Evolutionary conservation across 2,888 invertebrate genomes (phyloP).

Genomic region (Norana najaformis): DNA sequence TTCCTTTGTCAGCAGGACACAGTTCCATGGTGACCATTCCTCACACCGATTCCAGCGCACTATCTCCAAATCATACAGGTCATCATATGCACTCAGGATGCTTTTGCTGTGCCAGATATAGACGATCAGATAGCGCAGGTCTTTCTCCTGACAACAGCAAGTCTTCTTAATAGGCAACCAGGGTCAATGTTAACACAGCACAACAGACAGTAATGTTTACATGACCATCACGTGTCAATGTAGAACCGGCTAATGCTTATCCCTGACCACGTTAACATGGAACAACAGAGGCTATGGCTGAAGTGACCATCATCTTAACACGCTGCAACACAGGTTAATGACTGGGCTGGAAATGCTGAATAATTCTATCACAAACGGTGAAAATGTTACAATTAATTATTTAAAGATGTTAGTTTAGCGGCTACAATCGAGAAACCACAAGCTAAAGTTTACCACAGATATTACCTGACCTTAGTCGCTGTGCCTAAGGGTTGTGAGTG

Average conservation of each 20-base stretch:
- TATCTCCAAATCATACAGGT: conserved; percentile 75
- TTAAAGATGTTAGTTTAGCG: too few relatives aligned
- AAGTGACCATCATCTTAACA: too few relatives aligned
- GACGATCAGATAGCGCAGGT: conserved; percentile 80
- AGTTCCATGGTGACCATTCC: conserved; percentile 94
- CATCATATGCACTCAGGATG: conserved; percentile 76
- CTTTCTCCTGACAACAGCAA: conserved; percentile 68
- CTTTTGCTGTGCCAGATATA: conserved; percentile 88
- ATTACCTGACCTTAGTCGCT: too few relatives aligned
- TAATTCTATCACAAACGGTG: too few relatives aligned
- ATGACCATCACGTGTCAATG: too few relatives aligned
- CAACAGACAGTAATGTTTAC: not conserved
- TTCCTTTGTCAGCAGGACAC: conserved; percentile 79
- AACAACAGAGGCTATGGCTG: not conserved
- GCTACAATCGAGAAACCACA: too few relatives aligned
- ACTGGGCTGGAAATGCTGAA: too few relatives aligned
- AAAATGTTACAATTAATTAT: too few relatives aligned
- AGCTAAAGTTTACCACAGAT: too few relatives aligned
- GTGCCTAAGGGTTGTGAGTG: too few relatives aligned
- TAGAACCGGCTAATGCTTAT: too few relatives aligned
- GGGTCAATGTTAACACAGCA: not conserved
- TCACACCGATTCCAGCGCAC: conserved; percentile 77
- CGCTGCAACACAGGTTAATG: not conserved
- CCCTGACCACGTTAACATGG: not conserved
- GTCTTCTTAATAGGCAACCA: not conserved